phyloP scores from a whole-genome alignment of 2,113 vertebrate species.

The Miniopterus natalensis region DNA sequence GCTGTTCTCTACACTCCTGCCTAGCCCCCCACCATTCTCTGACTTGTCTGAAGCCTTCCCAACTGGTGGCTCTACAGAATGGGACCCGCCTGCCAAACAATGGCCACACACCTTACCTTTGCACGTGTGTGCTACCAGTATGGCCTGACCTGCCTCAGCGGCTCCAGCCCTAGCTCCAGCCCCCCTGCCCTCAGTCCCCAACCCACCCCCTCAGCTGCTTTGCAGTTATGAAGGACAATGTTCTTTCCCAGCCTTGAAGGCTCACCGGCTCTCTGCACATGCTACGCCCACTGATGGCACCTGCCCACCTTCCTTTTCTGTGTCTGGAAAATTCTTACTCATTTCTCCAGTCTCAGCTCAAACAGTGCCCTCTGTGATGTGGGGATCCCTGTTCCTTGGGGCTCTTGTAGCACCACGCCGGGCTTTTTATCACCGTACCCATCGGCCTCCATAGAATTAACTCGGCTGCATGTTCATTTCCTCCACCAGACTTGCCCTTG shows the following conservation, averaged over 20 bases:
- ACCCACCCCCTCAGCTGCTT: not conserved
- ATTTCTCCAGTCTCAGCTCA: not conserved
- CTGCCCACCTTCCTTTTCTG: not conserved
- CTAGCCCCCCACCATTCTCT: fast-evolving
- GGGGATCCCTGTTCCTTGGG: not conserved
- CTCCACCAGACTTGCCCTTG: not conserved
- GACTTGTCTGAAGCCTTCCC: not conserved
- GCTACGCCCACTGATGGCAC: not conserved
- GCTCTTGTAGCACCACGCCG: fast-evolving
- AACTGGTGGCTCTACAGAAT: not conserved
- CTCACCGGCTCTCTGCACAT: not conserved
- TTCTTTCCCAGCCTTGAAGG: not conserved
- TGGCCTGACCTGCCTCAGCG: not conserved
- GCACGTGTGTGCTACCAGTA: not conserved
- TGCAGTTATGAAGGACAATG: not conserved
- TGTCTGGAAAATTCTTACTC: not conserved
- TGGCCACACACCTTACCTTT: not conserved
- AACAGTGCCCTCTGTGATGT: not conserved
- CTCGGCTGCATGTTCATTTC: not conserved
- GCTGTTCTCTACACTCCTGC: too few species aligned
- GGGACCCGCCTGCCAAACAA: not conserved
- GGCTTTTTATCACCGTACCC: not conserved
- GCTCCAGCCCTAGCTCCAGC: not conserved
- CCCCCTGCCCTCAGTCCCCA: not conserved
- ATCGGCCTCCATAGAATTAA: not conserved